Percentiles rank a stretch among this genome's conserved stretches.
phyloP scores from a whole-genome alignment of 2,113 vertebrate species.

The Barnardius zonarius region DNA sequence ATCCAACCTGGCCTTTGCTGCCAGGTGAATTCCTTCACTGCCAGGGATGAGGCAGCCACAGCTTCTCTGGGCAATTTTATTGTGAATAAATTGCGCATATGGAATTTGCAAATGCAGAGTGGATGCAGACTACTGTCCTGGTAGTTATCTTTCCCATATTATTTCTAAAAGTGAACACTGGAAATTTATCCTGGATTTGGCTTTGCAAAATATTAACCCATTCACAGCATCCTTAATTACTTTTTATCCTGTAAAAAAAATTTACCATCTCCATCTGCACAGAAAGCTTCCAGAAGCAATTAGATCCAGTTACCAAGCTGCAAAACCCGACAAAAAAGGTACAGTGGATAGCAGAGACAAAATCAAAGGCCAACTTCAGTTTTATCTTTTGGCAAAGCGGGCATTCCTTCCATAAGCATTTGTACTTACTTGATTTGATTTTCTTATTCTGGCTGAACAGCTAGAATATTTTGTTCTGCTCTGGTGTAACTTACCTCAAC shows the following conservation, averaged over 20 bases:
- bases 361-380: background rate
- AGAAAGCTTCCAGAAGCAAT: background rate
- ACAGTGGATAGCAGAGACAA: background rate
- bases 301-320: background rate
- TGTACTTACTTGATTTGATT: slow-evolving; percentile 16
- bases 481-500: background rate
- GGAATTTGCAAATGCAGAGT: background rate
- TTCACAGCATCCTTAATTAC: background rate
- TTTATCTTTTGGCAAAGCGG: slow-evolving; percentile 15
- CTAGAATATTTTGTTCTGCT: slow-evolving; percentile 34
- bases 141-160: background rate
- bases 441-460: slow-evolving; percentile 10
- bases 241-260: background rate
- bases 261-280: background rate
- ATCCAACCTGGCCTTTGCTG: background rate
- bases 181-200: background rate
- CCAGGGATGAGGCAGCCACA: background rate
- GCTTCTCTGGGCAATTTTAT: background rate
- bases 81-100: background rate
- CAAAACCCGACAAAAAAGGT: background rate
- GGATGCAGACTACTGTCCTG: background rate
- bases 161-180: background rate
- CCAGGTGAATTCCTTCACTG: background rate
- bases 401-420: background rate
- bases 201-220: background rate